Percentiles rank a stretch among this genome's conserved stretches.
phyloP scores from a whole-genome alignment of 1,140 invertebrate genomes.

The Neoseiulus cucumeris region DNA sequence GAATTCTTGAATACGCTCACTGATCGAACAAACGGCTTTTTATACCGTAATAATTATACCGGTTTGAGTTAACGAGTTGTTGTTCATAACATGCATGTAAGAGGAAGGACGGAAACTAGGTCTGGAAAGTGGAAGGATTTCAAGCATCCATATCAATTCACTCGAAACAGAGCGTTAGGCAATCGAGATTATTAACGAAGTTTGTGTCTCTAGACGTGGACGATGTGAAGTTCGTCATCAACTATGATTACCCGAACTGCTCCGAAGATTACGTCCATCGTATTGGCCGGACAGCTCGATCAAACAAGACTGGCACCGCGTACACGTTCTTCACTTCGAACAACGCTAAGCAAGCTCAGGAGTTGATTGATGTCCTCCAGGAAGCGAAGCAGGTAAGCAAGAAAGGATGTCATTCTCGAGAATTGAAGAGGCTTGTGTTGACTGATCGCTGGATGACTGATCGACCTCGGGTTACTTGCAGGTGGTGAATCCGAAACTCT shows the following conservation, averaged over 20 bases:
- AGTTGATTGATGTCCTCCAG: conserved; percentile 66
- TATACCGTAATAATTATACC: no score
- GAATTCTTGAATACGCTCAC: no score
- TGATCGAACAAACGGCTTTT: no score
- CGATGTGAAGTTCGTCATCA: conserved; percentile 97
- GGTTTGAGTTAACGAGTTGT: no score
- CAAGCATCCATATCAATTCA: no score
- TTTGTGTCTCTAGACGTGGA: conserved; percentile 60
- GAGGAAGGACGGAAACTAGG: no score
- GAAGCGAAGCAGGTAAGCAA: conserved; percentile 69
- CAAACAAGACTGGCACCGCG: conserved; percentile 81
- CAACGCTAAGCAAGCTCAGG: conserved; percentile 72
- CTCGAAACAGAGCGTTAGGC: no score
- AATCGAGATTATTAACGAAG: no score
- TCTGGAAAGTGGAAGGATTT: no score
- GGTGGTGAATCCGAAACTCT: conserved; percentile 42
- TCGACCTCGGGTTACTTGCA: not conserved
- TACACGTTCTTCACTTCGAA: conserved; percentile 93
- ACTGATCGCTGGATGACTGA: no score
- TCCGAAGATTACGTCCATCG: conserved; percentile 98
- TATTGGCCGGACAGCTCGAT: conserved; percentile 87
- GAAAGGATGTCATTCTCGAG: not conserved
- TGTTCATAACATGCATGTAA: no score
- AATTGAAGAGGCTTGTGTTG: no score
- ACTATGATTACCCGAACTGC: conserved; percentile 94